Percentiles rank a stretch among this genome's conserved stretches.
phyloP scores from a whole-genome alignment of 1,140 invertebrate species.

The Eriosoma lanigerum region DNA sequence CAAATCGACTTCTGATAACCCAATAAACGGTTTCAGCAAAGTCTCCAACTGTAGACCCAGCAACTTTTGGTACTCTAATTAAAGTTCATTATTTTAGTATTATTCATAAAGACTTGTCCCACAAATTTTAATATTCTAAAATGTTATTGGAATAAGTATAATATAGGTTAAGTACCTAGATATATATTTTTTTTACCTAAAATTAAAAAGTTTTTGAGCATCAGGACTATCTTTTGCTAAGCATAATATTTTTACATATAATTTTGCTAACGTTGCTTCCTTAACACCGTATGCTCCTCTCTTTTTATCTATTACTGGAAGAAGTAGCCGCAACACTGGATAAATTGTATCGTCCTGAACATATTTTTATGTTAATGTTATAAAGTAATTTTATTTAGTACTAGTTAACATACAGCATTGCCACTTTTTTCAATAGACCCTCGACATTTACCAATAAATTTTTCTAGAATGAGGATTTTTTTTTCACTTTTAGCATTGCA shows the following conservation, averaged over 20 bases:
- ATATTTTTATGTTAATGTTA: constrained; percentile 7
- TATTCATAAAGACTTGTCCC: neutral
- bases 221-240: constrained; percentile 67
- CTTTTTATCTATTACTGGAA: constrained; percentile 70
- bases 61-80: constrained; percentile 29
- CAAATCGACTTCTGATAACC: constrained; percentile 69
- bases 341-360: constrained; percentile 65
- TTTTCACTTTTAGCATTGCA: constrained; percentile 58
- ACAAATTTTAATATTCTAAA: neutral
- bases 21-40: constrained; percentile 74
- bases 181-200: constrained; percentile 58
- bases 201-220: constrained; percentile 68
- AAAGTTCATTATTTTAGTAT: neutral
- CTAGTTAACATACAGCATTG: neutral
- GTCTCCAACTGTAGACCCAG: constrained; percentile 61
- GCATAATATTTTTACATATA: constrained; percentile 71
- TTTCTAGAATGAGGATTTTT: constrained; percentile 61
- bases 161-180: neutral
- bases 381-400: neutral
- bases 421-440: constrained; percentile 4
- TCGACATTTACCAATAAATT: constrained; percentile 63
- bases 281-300: constrained; percentile 69
- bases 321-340: constrained; percentile 70
- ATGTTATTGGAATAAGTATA: neutral
- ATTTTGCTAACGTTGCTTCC: constrained; percentile 66